Base-by-base conservation (phyloP, 2,888 invertebrate genomes). In the Hirtodrosophila alboralis region DNA sequence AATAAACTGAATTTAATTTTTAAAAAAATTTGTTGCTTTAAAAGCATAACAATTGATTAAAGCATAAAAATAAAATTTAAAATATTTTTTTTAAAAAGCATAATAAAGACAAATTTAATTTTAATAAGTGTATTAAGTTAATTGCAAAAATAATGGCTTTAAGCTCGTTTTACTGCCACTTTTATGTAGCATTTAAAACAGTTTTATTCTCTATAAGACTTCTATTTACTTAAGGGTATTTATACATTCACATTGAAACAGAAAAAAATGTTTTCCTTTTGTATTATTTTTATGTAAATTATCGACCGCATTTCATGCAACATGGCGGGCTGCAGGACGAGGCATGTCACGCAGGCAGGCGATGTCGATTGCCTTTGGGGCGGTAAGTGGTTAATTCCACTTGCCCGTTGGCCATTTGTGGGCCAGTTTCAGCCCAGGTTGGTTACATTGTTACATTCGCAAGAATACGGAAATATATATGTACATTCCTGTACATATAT, bases 361-460 rank as follows among this genome's bases (percentile, higher is more conserved):
- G 30, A 52, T 34, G 37, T 21, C 33, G 48, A 47, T 54, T 45
- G 54, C 53, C 47, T 36, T 43, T 61, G 66, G 74, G 84, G 74
- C 74, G 56, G 85, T 78, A 80, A 80, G 79, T 80, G 79, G 83
- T 84, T 80, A 81, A 80, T 85, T 75, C 79, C 59, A 75, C 83
- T 72, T 75, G 75, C 62, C 79, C 66, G 75, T 56, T 85, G 85
- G 72, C 79, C 83, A 85, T 80, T 85, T 85, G 65, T 59, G 64
- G 38, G 41, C 38, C 38, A 47, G 38, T 16, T 23, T 10, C 23
- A 7, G 43, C 1, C 30, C 31, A 33, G 13, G 33, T 23, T 12
- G 21, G 18, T 9, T 37, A 40, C 62, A 23, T 14, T 18, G 34
- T n/a, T n/a, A n/a, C 34, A 28, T 8, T 10, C 41, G 30, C 60